Base-by-base conservation (phyloP, 2,888 invertebrate species). In the Cerceris ruficornis region DNA sequence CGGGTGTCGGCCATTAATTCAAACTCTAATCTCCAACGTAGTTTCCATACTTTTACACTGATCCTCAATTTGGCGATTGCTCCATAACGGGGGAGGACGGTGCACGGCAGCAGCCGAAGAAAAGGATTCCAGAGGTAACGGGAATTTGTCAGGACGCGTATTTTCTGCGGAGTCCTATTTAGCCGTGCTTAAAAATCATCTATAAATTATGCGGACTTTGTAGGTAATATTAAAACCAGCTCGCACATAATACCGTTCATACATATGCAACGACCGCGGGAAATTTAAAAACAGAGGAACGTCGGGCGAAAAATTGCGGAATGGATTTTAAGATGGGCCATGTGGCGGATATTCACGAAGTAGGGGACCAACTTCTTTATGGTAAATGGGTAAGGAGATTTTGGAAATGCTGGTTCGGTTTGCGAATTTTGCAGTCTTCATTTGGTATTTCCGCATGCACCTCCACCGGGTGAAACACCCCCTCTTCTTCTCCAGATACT, bases 21-120 rank as follows among this genome's bases (percentile, higher is more conserved):
- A 66, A 78, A 78, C 66, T 80, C 61, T 59, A 66, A 76, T 73
- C 80, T 69, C 75, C 65, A 57, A 61, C 77, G 81, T 83, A 69
- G 74, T 77, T 81, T 69, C 79, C 82, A 83, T 85, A 81, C 78
- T 79, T 85, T 83, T 76, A 69, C 80, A 54, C 68, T 67, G 79
- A 75, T 72, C 65, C 70, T 52, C 69, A 71, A 81, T 77, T 81
- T 64, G 59, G n/a, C 69, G 74, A 77, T 71, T 76, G 69, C 69
- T 43, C 46, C 28, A 7, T 17, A 28, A 28, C 28, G 28, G 28
- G 4, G 28, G 28, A 28, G 28, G 4, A 17, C 61, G 43, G 60
- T 7, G 39, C 59, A 11, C n/a, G 11, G 52, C 43, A n/a, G 60
- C 50, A 41, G 41, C 58, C 54, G 50, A 49, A 52, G 9, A 41